Evolutionary conservation across 2,888 invertebrate species (phyloP).

Genomic region (Nemoura dubitans): DNA sequence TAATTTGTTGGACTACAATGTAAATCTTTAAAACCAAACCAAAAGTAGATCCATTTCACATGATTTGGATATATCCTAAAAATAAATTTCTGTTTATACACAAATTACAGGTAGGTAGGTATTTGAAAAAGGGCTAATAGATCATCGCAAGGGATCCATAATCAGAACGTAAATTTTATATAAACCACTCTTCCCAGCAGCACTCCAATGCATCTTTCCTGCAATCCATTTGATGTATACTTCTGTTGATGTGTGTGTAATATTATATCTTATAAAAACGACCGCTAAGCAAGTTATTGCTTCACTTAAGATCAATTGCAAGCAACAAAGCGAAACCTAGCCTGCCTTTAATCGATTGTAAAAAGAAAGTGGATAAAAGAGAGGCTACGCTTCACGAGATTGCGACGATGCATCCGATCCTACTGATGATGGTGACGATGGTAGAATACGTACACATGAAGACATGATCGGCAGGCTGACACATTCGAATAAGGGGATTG

Average conservation of each 20-base stretch:
- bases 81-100: background rate
- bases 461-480: background rate
- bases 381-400: background rate
- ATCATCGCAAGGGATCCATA: background rate
- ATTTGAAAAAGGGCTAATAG: background rate
- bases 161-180: background rate
- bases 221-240: background rate
- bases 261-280: slow-evolving; percentile 7
- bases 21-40: background rate
- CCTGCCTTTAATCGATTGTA: background rate
- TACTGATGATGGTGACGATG: background rate
- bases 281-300: background rate
- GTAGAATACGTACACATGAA: background rate
- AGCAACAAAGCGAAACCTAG: background rate
- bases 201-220: background rate
- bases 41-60: background rate
- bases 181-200: background rate
- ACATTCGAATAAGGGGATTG: slow-evolving; percentile 13
- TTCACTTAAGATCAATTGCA: background rate
- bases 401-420: background rate
- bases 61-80: background rate
- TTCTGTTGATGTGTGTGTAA: background rate
- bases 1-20: background rate
- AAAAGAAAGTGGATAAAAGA: background rate
- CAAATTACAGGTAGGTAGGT: background rate